phyloP scores from a whole-genome alignment of 1,140 invertebrate species.

The Palaemon carinicauda region DNA sequence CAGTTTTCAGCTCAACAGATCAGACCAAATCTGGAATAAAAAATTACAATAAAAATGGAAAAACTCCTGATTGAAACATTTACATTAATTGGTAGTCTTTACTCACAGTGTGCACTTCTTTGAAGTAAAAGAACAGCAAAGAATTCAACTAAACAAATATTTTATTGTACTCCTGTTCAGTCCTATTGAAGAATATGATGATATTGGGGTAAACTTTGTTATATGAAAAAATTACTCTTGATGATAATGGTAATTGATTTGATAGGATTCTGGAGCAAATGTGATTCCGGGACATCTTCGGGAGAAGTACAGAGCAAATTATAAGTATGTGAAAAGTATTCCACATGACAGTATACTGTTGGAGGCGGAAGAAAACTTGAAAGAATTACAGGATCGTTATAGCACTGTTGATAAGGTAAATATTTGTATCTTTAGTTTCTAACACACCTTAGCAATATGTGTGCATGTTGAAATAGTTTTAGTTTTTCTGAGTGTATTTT shows the following conservation, averaged over 20 bases:
- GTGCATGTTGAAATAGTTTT: too few species aligned
- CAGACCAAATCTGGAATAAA: too few species aligned
- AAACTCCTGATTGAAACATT: too few species aligned
- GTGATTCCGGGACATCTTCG: slow-evolving; percentile 12
- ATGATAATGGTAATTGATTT: background rate
- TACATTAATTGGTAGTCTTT: too few species aligned
- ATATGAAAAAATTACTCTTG: background rate
- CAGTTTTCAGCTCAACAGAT: too few species aligned
- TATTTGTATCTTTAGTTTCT: background rate
- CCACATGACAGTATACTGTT: background rate
- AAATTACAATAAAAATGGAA: too few species aligned
- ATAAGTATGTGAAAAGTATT: background rate
- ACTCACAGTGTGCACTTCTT: too few species aligned
- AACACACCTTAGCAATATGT: background rate
- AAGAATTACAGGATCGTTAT: background rate
- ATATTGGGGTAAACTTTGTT: background rate
- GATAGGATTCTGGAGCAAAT: background rate
- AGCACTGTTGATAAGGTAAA: slow-evolving; percentile 7
- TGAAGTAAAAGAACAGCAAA: too few species aligned
- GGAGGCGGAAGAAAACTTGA: background rate
- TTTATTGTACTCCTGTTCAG: background rate
- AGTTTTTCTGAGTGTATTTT: too few species aligned
- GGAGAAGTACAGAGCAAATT: slow-evolving; percentile 27
- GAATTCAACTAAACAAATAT: too few species aligned
- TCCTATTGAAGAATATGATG: background rate